phyloP scores from a whole-genome alignment of 2,888 invertebrate genomes.

The Volucella zonaria region DNA sequence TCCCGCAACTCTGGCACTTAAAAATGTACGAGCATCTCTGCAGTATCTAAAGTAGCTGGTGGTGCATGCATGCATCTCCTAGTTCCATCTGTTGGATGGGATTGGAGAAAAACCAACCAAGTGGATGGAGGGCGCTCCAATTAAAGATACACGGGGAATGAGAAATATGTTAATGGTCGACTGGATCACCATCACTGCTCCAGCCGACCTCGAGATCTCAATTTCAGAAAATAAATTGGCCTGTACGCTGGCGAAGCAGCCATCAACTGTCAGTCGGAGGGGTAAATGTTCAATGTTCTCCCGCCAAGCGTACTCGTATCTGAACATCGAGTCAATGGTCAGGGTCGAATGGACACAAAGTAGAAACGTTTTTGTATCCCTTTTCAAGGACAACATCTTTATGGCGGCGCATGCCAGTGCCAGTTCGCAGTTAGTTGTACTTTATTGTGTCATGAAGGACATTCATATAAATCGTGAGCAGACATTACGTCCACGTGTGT shows the following conservation, averaged over 20 bases:
- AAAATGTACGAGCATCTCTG: conserved; percentile 6
- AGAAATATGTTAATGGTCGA: conserved; percentile 62
- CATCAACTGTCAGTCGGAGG: conserved; percentile 7
- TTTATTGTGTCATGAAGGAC: conserved; percentile 54
- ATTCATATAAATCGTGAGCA: conserved; percentile 17
- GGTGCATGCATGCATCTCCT: background rate
- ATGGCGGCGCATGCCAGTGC: background rate
- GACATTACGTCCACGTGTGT: background rate
- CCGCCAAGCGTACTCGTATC: background rate
- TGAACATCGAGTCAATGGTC: conserved; percentile 37
- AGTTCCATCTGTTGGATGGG: background rate
- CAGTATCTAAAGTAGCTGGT: background rate
- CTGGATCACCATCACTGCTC: conserved; percentile 37
- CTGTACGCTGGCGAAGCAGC: conserved; percentile 1
- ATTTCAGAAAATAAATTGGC: conserved; percentile 63
- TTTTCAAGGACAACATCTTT: conserved; percentile 58
- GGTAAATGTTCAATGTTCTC: background rate
- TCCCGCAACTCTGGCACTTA: background rate
- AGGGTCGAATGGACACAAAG: conserved; percentile 48
- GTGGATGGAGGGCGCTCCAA: conserved; percentile 24
- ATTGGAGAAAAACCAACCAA: conserved; percentile 1
- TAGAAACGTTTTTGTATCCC: conserved; percentile 24
- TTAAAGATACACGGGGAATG: conserved; percentile 45
- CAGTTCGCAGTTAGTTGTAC: too few species aligned
- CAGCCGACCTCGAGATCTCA: conserved; percentile 50